phyloP scores from a whole-genome alignment of 1,140 invertebrate genomes.

The Anastatus disparis region DNA sequence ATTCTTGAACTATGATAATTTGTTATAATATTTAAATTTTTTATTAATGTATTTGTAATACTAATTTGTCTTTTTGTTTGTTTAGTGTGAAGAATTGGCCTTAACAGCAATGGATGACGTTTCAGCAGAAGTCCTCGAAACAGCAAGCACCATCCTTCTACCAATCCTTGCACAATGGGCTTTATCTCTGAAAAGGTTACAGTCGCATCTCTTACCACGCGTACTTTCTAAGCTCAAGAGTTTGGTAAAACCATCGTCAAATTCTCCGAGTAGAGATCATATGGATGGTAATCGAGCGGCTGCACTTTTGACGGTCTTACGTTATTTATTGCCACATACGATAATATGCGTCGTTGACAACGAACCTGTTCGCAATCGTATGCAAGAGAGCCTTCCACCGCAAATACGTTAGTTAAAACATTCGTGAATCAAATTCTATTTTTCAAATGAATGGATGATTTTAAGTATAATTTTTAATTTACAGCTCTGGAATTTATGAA shows the following conservation, averaged over 20 bases:
- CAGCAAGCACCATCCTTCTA: slow-evolving; percentile 64
- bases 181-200: slow-evolving; percentile 67
- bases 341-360: slow-evolving; percentile 65
- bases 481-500: slow-evolving; percentile 64
- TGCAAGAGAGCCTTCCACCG: slow-evolving; percentile 58
- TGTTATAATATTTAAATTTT: too few relatives aligned
- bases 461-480: slow-evolving; percentile 44
- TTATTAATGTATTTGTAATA: neutral
- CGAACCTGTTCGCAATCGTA: slow-evolving; percentile 57
- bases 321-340: slow-evolving; percentile 67
- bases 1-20: too few relatives aligned
- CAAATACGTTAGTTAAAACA: slow-evolving; percentile 59
- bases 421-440: neutral
- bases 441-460: neutral
- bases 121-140: slow-evolving; percentile 66
- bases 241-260: slow-evolving; percentile 52
- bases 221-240: slow-evolving; percentile 57
- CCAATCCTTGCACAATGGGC: slow-evolving; percentile 75
- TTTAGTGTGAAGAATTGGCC: slow-evolving; percentile 71
- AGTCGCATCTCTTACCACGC: slow-evolving; percentile 62
- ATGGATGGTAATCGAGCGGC: slow-evolving; percentile 54
- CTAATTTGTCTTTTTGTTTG: slow-evolving; percentile 5
- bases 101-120: slow-evolving; percentile 69
- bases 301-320: slow-evolving; percentile 60
- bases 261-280: slow-evolving; percentile 56